These are phyloP conservation scores for Periplaneta americana DNA, from an alignment of 1,140 invertebrate genomes.

Conservation along the genomic window DNA sequence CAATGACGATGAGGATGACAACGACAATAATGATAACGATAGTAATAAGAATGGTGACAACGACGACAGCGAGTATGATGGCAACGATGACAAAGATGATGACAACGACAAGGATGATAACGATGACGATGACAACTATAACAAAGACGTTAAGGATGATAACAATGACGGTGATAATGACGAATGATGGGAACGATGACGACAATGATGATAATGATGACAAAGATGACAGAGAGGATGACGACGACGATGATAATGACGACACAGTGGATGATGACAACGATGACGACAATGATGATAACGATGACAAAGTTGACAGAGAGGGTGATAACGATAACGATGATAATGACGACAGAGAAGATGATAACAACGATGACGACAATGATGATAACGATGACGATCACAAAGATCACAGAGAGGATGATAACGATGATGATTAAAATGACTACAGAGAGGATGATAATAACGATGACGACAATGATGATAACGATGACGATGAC, in stretches of 20 bases:
- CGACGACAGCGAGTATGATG: no score
- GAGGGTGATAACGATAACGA: neutral
- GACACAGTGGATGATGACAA: neutral
- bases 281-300: neutral
- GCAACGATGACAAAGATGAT: no score
- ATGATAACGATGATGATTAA: neutral
- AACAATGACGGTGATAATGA: no score
- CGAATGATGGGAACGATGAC: no score
- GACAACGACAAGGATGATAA: no score
- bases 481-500: neutral
- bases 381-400: neutral
- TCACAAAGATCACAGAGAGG: neutral
- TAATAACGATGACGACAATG: neutral
- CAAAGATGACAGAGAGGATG: no score
- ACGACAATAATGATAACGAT: no score
- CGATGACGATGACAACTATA: no score
- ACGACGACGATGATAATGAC: neutral
- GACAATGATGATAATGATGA: no score
- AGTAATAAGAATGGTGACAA: no score
- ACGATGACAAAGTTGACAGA: neutral
- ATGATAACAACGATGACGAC: neutral
- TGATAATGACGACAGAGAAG: neutral
- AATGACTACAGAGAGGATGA: neutral
- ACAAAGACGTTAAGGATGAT: no score
- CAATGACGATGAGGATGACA: no score